Base-by-base conservation (phyloP, 2,888 invertebrate species). In the Patella ulyssiponensis region DNA sequence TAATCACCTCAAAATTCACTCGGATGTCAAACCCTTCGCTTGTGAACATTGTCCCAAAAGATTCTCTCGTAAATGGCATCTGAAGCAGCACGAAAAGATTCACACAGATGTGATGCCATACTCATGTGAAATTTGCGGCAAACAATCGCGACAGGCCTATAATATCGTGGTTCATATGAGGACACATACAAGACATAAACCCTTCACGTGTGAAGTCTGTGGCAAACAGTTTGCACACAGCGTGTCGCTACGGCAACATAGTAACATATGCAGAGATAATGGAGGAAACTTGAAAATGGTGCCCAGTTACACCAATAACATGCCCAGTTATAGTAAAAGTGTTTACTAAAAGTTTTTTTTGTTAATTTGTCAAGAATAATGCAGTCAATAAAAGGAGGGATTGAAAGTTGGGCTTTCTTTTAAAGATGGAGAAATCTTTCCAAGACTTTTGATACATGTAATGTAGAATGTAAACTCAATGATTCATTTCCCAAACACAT, bases 31-130 rank as follows among this genome's bases (percentile, higher is more conserved):
- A 23, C 64, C 64, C 20, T 64, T 64, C 14, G 20, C 23, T 23
- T 64, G 64, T 64, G 64, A 64, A 14, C 64, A 23, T 64, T 64
- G 64, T 23, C 64, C 64, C 23, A 64, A 64, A 64, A 64, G 23
- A 64, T 64, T 64, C 64, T 23, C 20, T 20, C 20, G 23, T 14
- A 64, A 64, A 1, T 20, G 20, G 64, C 64, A 64, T 64, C 14
- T 64, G 11, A 64, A 64, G 14, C 20, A 23, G 23, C 64, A 64
- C 9, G 64, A 64, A 64, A 23, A 64, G 23, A 64, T 23, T 1
- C 64, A 64, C 23, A 64, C 64, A 0, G 64, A 64, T 23, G 64
- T 23, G 14, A 23, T 23, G 12, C 20, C 20, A 23, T 64, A 23
- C 15, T 23, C 20, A 0, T 64, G 64, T 64, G 20, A 20, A 23